Conservation (phyloP, 1,140 invertebrate genomes). For the Cheumatopsyche charites region DNA sequence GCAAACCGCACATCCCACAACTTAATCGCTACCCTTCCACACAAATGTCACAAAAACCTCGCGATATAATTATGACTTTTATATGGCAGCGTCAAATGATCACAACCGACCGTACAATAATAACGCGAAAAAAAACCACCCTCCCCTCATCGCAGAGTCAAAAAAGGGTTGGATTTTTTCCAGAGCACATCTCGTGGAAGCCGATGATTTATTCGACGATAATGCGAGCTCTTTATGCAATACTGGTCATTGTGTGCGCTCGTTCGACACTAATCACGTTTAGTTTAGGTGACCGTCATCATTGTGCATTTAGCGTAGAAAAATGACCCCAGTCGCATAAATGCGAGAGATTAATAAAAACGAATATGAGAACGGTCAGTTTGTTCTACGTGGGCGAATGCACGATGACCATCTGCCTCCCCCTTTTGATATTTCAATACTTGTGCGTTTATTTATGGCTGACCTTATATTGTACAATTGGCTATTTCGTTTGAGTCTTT, state of each 20-base stretch:
- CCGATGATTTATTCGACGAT: neutral
- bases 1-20: too few species aligned
- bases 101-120: too few species aligned
- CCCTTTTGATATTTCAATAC: neutral
- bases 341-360: neutral
- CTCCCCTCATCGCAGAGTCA: neutral
- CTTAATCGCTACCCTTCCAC: too few species aligned
- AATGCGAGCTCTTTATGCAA: conserved; percentile 23
- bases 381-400: conserved; percentile 10
- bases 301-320: conserved; percentile 27
- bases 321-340: neutral
- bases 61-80: conserved; percentile 48
- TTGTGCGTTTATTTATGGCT: neutral
- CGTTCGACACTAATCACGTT: conserved; percentile 34
- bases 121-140: neutral
- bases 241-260: conserved; percentile 23
- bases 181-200: neutral
- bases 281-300: conserved; percentile 4
- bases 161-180: neutral
- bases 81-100: conserved; percentile 43
- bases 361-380: conserved; percentile 17
- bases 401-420: conserved; percentile 8
- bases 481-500: neutral
- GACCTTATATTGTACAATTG: neutral
- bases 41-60: conserved; percentile 34